Base-by-base conservation (phyloP, 2,113 vertebrate species). In the Chamaea fasciata region DNA sequence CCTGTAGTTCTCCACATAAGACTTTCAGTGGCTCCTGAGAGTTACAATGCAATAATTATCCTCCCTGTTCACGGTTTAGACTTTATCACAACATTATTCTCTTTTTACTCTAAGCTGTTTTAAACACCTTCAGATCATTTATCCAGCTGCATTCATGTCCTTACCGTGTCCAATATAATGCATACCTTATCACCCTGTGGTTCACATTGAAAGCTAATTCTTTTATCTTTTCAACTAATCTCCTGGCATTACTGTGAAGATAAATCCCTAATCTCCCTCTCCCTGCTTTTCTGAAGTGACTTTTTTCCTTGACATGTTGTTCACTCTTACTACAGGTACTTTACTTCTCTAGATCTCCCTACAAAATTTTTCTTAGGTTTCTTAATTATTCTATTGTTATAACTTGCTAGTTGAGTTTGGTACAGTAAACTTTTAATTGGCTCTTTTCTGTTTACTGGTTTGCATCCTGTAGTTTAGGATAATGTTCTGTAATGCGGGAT, bases 181-280 rank as follows among this genome's bases (percentile, higher is more conserved):
- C 93, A 80, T 91, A 76, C 93, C 87, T 96, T 96, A 97, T 97
- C 96, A 89, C 96, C 95, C 83, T 82, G 87, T 90, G 91, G 89
- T 92, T 94, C 93, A 95, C 87, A 93, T 57, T 96, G 95, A 94
- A 92, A 95, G 75, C 93, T 96, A 95, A 96, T 97, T 96, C 94
- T 95, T 95, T 95, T 97, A 96, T 97, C 95, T 97, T 90, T 95
- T 88, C 93, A 93, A 97, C 94, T 97, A 94, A 96, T 96, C 96
- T 97, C 46, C 67, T 96, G 94, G 91, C 93, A 94, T 97, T 97
- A 95, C 92, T 93, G 91, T 96, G 95, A 93, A 95, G 95, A 95
- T 96, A 97, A 94, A 95, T 95, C 92, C 91, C 85, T 97, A 96
- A 96, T 97, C 94, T 96, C 84, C 90, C 76, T 91, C 83, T 94